Evolutionary conservation across 1,140 invertebrate genomes (phyloP).

Genomic region (Drosophila saltans): DNA sequence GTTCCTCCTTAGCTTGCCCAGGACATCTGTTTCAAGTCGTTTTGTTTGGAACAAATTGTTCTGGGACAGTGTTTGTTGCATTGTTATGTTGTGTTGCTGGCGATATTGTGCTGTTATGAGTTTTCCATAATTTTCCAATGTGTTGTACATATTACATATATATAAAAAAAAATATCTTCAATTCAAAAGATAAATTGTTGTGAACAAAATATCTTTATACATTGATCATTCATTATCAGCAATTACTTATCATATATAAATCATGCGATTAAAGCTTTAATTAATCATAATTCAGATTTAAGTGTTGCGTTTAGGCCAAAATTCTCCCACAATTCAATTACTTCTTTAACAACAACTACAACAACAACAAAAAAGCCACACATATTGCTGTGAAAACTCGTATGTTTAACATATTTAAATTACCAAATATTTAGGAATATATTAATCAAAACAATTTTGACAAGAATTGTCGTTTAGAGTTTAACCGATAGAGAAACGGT

Average conservation of each 20-base stretch:
- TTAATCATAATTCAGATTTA: constrained; percentile 52
- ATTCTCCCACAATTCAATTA: constrained; percentile 35
- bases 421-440: constrained; percentile 38
- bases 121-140: constrained; percentile 24
- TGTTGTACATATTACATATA: constrained; percentile 32
- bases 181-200: constrained; percentile 24
- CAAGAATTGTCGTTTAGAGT: constrained; percentile 37
- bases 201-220: constrained; percentile 14
- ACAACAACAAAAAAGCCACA: constrained; percentile 48
- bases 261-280: constrained; percentile 49
- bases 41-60: constrained; percentile 34
- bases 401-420: constrained; percentile 28
- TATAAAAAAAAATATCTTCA: constrained; percentile 17
- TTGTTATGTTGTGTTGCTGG: constrained; percentile 58
- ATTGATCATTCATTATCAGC: constrained; percentile 10
- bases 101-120: constrained; percentile 39
- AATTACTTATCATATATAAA: constrained; percentile 8
- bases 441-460: constrained; percentile 29
- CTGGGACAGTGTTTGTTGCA: constrained; percentile 42
- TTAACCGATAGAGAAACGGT: constrained; percentile 47
- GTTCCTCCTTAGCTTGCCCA: constrained; percentile 30
- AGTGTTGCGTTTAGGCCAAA: constrained; percentile 61
- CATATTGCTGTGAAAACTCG: constrained; percentile 73
- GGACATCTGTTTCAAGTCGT: constrained; percentile 28
- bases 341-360: constrained; percentile 34